Percentiles rank a stretch among this genome's conserved stretches.
phyloP scores from a whole-genome alignment of 2,797 vertebrate genomes.

The Onychomys arenicola region DNA sequence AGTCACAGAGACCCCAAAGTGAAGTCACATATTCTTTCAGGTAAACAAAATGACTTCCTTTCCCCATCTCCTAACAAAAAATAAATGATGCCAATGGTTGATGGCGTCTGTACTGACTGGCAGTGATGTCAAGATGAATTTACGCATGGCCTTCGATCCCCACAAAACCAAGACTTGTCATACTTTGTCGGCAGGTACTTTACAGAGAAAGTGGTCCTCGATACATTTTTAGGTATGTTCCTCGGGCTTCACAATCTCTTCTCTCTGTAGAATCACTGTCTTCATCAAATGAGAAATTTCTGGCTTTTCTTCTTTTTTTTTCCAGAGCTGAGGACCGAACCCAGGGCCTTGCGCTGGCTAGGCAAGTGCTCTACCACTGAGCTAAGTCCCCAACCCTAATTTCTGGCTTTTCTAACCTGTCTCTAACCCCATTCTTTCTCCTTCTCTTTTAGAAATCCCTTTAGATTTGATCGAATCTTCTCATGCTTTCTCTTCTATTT shows the following conservation, averaged over 20 bases:
- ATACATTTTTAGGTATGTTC: neutral
- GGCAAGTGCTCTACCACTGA: too few species aligned
- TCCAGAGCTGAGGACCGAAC: too few species aligned
- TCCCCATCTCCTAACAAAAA: neutral
- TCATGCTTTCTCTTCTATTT: neutral
- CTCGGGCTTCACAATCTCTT: neutral
- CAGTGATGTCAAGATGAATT: neutral
- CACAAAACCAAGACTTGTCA: neutral
- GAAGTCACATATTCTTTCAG: neutral
- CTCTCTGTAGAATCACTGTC: neutral
- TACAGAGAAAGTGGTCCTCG: neutral
- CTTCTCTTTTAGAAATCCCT: constrained; percentile 21
- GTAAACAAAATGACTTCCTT: neutral
- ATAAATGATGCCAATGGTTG: neutral
- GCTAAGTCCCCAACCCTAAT: too few species aligned
- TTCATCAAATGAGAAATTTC: neutral
- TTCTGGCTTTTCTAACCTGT: neutral
- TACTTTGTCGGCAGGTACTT: neutral
- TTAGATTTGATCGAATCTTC: neutral
- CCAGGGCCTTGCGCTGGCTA: too few species aligned
- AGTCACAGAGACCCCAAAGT: neutral
- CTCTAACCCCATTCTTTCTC: neutral
- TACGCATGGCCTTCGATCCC: neutral
- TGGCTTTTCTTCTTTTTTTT: too few species aligned
- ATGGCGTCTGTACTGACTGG: neutral